Base-by-base conservation (phyloP, 2,888 invertebrate genomes). In the Chalcis sispes region DNA sequence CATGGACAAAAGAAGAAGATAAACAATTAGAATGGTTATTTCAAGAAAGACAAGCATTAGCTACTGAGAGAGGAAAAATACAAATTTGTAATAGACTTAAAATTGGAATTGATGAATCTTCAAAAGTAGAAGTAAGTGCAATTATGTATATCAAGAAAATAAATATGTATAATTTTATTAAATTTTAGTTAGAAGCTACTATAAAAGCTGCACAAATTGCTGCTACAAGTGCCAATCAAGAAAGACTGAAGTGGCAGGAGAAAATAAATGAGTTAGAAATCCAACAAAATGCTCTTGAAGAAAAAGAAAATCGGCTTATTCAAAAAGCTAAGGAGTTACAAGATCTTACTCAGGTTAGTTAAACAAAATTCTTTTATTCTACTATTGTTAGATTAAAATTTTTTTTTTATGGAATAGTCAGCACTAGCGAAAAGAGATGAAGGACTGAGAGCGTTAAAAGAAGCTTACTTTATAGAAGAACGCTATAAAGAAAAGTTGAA, bases 261-360 rank as follows among this genome's bases (percentile, higher is more conserved):
- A 85, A 83, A 77, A 75, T 82, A 2, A 79, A 80, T 36, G 81
- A 83, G 65, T 70, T 88, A 25, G 84, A 86, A 71, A 59, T 58
- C 4, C 83, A 84, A 46, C 78, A 81, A 23, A 82, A 81, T 64
- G 36, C 70, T 18, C 73, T 87, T 18, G 76, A 81, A 46, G 83
- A 83, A 23, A 86, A 85, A 62, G 87, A 88, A 82, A 82, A 80
- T 72, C 77, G 80, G 23, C 81, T 88, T 2, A 72, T 85, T 42
- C 56, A 81, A 27, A 83, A 83, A 46, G 88, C 88, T 8, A 87
- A 85, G 79, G 86, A 88, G 77, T 80, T 88, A 20, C 86, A 88
- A 71, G 81, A 82, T 48, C 80, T 88, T 23, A 87, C 87, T 29
- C 84, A 86, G 79, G 87, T 86, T 78, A 77, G 59, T 50, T 15